Percentiles rank a stretch among this genome's conserved stretches.
Conservation (phyloP, 2,888 invertebrate genomes). For the Odontothrips loti region DNA sequence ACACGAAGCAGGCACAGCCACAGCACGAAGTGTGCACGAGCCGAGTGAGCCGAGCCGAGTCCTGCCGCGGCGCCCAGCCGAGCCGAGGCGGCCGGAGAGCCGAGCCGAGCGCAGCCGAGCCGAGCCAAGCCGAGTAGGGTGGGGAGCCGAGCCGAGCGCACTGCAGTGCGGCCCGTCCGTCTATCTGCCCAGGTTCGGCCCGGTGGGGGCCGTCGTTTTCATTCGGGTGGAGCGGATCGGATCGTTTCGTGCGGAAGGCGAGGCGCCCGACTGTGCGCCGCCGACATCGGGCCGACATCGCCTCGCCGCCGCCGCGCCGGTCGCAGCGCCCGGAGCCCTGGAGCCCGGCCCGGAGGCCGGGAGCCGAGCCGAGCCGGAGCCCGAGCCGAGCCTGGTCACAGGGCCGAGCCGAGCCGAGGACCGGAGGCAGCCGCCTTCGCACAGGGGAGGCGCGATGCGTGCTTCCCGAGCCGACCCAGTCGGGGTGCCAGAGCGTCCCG, state of each 20-base stretch:
- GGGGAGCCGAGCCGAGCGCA: constrained; percentile 10
- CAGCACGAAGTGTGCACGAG: no score
- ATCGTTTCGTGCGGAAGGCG: no score
- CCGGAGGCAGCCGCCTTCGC: no score
- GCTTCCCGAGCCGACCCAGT: no score
- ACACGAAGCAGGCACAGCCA: not conserved
- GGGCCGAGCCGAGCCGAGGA: no score
- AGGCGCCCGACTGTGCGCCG: not conserved
- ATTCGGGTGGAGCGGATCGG: no score
- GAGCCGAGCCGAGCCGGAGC: no score
- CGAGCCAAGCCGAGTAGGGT: not conserved
- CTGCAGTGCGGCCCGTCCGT: constrained; percentile 5
- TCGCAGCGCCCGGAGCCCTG: not conserved
- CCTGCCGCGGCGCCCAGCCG: not conserved
- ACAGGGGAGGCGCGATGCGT: no score
- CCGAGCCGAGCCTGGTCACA: no score
- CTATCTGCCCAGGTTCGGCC: not conserved
- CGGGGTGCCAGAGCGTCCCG: no score
- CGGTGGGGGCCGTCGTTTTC: no score
- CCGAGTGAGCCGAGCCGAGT: not conserved
- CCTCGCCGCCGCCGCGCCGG: not conserved
- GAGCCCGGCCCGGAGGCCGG: not conserved
- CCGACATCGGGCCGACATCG: not conserved
- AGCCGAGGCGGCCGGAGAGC: constrained; percentile 11
- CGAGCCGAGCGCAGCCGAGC: not conserved